Conservation (phyloP, 2,888 invertebrate genomes). For the Dinocampus coccinellae region DNA sequence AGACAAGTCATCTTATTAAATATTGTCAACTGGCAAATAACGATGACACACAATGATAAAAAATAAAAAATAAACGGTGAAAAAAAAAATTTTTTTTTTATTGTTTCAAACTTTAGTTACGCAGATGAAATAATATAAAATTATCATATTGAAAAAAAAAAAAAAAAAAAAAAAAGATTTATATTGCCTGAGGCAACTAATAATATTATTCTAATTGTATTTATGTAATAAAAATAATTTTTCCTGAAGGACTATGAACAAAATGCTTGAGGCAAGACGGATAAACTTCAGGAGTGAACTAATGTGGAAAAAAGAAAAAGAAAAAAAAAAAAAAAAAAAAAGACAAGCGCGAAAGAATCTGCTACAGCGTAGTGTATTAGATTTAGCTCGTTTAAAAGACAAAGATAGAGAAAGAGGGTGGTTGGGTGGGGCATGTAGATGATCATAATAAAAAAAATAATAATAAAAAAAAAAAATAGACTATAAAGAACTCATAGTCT, state of each 20-base stretch:
- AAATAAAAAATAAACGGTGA: not conserved
- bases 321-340: constrained; percentile 20
- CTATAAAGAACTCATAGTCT: constrained; percentile 66
- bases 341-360: not conserved
- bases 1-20: not conserved
- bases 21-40: not conserved
- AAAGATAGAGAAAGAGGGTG: constrained; percentile 32
- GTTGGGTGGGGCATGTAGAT: constrained; percentile 65
- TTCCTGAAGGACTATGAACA: not conserved
- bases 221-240: not conserved
- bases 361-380: not conserved
- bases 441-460: constrained; percentile 60
- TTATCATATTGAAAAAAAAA: not conserved
- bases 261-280: constrained; percentile 30
- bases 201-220: not conserved
- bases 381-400: not conserved
- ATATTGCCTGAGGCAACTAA: not conserved
- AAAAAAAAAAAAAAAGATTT: too few relatives aligned
- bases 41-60: constrained; percentile 36
- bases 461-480: constrained; percentile 42
- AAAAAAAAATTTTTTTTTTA: not conserved
- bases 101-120: not conserved
- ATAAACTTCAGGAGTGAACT: too few relatives aligned
- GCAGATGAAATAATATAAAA: not conserved
- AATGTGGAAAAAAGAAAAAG: constrained; percentile 35